phyloP scores from a whole-genome alignment of 2,797 vertebrate genomes.

The Delichon dasypus region DNA sequence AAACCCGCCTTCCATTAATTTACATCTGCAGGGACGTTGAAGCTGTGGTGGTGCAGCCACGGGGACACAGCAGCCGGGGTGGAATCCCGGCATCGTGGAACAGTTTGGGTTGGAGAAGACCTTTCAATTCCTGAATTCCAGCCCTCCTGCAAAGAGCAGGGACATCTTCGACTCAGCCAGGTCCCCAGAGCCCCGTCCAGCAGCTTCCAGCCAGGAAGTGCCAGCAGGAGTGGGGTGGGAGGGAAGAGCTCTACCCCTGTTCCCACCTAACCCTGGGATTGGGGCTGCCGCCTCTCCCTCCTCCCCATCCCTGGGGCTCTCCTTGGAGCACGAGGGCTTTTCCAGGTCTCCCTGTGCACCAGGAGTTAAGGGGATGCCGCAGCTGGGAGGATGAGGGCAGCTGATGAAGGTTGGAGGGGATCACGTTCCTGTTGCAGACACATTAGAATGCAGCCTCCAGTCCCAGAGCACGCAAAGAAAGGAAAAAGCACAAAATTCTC shows the following conservation, averaged over 20 bases:
- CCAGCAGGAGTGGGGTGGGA: not conserved
- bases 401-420: not conserved
- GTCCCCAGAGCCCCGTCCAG: not conserved
- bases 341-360: not conserved
- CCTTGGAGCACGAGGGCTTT: not conserved
- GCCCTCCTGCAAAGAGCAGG: not conserved
- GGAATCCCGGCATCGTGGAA: not conserved
- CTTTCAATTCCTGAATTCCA: not conserved
- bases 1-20: not conserved
- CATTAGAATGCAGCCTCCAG: constrained; percentile 23
- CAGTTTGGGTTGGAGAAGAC: not conserved
- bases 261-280: accelerated
- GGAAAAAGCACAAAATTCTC: not conserved
- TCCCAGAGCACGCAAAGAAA: not conserved
- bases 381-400: constrained; percentile 19
- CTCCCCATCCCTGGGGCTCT: not conserved
- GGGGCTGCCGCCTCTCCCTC: not conserved
- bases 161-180: not conserved
- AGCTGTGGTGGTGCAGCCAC: accelerated
- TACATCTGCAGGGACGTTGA: not conserved
- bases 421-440: not conserved
- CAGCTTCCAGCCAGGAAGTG: too few relatives aligned
- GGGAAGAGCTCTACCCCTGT: accelerated
- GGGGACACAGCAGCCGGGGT: not conserved
- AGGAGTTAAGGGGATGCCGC: not conserved